Evolutionary conservation across 2,888 invertebrate genomes (phyloP).

Genomic region (Diachrysia chrysitis): DNA sequence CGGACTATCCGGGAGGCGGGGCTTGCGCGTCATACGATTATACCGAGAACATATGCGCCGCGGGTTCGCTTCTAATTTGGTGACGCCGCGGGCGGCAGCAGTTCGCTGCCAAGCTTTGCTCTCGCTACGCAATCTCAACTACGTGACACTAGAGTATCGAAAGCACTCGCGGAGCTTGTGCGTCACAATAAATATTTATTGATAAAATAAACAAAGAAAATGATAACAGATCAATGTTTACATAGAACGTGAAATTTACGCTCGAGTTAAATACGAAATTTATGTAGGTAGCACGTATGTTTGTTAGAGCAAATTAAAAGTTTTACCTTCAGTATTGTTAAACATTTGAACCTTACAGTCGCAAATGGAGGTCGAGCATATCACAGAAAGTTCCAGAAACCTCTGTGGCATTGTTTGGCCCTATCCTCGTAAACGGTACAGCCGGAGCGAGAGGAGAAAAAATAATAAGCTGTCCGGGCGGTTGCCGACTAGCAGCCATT

Average conservation of each 20-base stretch:
- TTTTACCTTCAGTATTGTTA: slow-evolving; percentile 8
- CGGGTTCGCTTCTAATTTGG: slow-evolving; percentile 85
- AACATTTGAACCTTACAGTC: slow-evolving; percentile 18
- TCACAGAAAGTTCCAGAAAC: slow-evolving; percentile 12
- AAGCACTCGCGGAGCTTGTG: slow-evolving; percentile 52
- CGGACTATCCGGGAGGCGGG: slow-evolving; percentile 75
- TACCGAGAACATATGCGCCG: slow-evolving; percentile 66
- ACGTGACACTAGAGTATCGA: slow-evolving; percentile 60
- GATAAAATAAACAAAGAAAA: slow-evolving; percentile 62
- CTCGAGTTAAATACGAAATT: slow-evolving; percentile 25
- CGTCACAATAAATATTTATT: slow-evolving; percentile 61
- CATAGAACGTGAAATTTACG: slow-evolving; percentile 56
- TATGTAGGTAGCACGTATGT: slow-evolving; percentile 20
- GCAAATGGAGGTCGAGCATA: slow-evolving; percentile 30
- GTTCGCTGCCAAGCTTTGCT: slow-evolving; percentile 59
- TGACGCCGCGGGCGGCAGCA: slow-evolving; percentile 73
- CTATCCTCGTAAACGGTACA: slow-evolving; percentile 65
- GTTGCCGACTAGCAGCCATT: slow-evolving; percentile 32
- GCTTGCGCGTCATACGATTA: slow-evolving; percentile 80
- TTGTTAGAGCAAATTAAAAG: slow-evolving; percentile 20
- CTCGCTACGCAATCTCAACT: slow-evolving; percentile 69
- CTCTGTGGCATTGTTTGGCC: slow-evolving; percentile 52
- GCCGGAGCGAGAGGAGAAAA: slow-evolving; percentile 67
- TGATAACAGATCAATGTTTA: slow-evolving; percentile 63
- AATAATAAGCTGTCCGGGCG: slow-evolving; percentile 34